Base-by-base conservation (phyloP, 2,888 invertebrate genomes). In the Thecophora atra region DNA sequence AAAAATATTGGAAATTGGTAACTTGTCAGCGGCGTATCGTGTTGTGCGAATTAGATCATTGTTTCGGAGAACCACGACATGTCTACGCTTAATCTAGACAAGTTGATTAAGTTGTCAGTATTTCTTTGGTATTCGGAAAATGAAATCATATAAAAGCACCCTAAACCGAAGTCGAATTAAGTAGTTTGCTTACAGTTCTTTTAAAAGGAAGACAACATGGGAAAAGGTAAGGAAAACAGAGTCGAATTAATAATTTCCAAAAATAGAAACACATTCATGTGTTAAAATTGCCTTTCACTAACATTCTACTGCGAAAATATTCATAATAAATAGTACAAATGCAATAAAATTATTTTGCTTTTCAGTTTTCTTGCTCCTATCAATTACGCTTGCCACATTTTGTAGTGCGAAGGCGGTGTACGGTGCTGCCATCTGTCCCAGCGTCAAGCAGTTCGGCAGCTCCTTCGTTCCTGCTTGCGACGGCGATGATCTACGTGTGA, bases 41-140 rank as follows among this genome's bases (percentile, higher is more conserved):
- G 2, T 37, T 37, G 37, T 37, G 1, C 11, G 2, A 37, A 37
- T 37, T 37, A 37, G 62, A 37, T 28, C 19, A 62, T 28, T 62
- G n/a, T 62, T 28, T 28, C 30, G 37, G 13, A 28, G n/a, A 19
- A 62, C 17, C 62, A 37, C 21, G 42, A 21, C 30, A 28, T 21
- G n/a, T 62, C n/a, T 21, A 30, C 54, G 51, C 30, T 8, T 81
- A 82, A 81, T 81, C 81, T 79, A 73, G 77, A 78, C 75, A 74
- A 73, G 71, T 76, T 81, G 81, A 82, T 81, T 82, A 82, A 74
- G 76, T 69, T 78, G 74, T 72, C 67, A 60, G 60, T 30, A 60
- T n/a, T 26, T 37, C 37, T 37, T 11, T 2, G 37, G 37, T 37
- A 8, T 37, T 37, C 37, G 30, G 11, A 6, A 24, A n/a, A 63